These are phyloP conservation scores for Potamarius usumacintae DNA, from an alignment of 2,113 vertebrate species.

Conservation along the genomic window DNA sequence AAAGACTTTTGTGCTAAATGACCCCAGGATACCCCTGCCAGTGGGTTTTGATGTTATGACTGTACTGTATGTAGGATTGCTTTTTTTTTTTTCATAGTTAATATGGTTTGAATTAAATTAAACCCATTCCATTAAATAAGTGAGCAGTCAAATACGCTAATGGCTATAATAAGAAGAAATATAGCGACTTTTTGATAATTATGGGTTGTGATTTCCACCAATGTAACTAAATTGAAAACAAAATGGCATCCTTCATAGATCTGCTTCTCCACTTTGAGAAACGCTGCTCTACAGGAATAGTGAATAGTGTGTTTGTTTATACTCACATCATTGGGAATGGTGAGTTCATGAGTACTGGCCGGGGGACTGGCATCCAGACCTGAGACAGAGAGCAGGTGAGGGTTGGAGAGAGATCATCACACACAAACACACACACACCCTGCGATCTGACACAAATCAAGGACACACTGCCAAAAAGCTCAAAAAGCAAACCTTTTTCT, in stretches of 20 bases:
- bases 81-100: not conserved
- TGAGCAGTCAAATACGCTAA: not conserved
- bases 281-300: not conserved
- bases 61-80: too few species aligned
- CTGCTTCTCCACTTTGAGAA: not conserved
- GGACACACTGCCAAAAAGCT: not conserved
- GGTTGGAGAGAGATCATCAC: conserved; percentile 54
- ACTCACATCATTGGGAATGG: conserved; percentile 99
- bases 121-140: not conserved
- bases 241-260: not conserved
- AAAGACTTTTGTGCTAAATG: too few species aligned
- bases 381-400: conserved; percentile 62
- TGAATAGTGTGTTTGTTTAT: conserved; percentile 38
- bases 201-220: not conserved
- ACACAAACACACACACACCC: conserved; percentile 1
- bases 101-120: not conserved
- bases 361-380: conserved; percentile 95
- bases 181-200: not conserved
- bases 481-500: not conserved
- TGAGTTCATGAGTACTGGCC: conserved; percentile 97
- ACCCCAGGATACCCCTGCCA: too few species aligned
- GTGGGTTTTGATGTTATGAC: too few species aligned
- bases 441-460: not conserved
- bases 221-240: not conserved
- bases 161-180: not conserved